A percentile compares a stretch with the other conserved stretches of the same genome.
Conservation (phyloP, 2,797 vertebrate genomes). For the Corythornis leucogaster region DNA sequence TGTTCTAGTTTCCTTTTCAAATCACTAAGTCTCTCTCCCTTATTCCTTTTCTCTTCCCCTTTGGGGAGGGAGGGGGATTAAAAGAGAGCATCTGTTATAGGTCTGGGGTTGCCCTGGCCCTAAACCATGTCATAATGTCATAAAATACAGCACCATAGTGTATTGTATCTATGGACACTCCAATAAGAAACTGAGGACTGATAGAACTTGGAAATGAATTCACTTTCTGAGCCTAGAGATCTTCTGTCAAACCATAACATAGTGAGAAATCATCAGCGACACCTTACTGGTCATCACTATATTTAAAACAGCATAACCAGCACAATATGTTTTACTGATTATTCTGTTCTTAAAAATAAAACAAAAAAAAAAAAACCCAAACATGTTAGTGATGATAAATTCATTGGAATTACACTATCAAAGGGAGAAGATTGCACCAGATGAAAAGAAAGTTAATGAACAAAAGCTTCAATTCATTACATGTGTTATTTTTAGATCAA, state of each 20-base stretch:
- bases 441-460: slow-evolving; percentile 55
- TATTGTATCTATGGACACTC: background rate
- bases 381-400: background rate
- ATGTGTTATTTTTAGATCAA: slow-evolving; percentile 35
- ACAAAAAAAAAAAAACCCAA: background rate
- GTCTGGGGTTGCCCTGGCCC: too few relatives aligned
- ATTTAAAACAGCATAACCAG: background rate
- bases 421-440: slow-evolving; percentile 30
- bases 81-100: too few relatives aligned
- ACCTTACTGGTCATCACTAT: background rate
- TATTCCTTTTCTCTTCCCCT: too few relatives aligned
- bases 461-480: slow-evolving; percentile 18
- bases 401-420: slow-evolving; percentile 46
- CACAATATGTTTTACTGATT: background rate
- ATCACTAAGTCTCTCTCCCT: too few relatives aligned
- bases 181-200: background rate
- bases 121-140: too few relatives aligned
- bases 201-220: background rate
- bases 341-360: background rate
- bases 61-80: too few relatives aligned
- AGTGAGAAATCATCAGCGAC: background rate
- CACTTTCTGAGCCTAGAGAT: background rate
- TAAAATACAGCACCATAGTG: background rate
- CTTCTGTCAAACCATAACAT: background rate
- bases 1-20: too few relatives aligned